Evolutionary conservation across 2,113 vertebrate genomes (phyloP), one percentile per base, ranked within the genome.

Genomic region (Ictidomys tridecemlineatus): DNA sequence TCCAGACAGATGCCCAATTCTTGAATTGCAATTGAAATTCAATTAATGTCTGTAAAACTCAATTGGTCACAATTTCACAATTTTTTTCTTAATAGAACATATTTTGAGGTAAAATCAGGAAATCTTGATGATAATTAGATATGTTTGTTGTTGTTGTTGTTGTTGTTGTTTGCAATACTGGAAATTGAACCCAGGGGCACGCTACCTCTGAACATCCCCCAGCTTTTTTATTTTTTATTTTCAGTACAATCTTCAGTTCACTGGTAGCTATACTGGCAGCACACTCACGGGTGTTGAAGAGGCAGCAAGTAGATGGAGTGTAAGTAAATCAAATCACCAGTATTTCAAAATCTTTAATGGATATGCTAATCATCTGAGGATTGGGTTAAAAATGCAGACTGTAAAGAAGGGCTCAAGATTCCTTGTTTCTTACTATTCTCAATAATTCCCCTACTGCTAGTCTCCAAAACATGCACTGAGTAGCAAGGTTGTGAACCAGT

Each of bases 51-150:
- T 84, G 45, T 20, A 89, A 83, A 89, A 34, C 70, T 94, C n/a
- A 45, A 69, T 77, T 78, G 85, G 69, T 76, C 67, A 45, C 70
- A 94, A n/a, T 22, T 70, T 76, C 67, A 45, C 70, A 94, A 24
- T 22, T 67, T 77, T 90, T 84, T 30, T 77, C 89, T 89, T 56
- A 77, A 80, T 22, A 58, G 65, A 74, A 92, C 37, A 77, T 39
- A 89, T 51, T 88, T 80, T 91, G 61, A 92, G 69, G 73, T 86
- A 89, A 95, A 97, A 92, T 91, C 72, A 89, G 74, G 87, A 92
- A 94, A n/a, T 56, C 30, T 73, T 90, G 24, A 24, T 69, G 61
- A 92, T 93, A 93, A 92, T 79, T 96, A 78, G 42, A 72, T 83
- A 83, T 26, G 20, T 61, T 95, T 92, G 32, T 69, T 69, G 34